These are phyloP conservation scores for Bufo bufo DNA, from an alignment of 2,113 vertebrate genomes.

Conservation along the genomic window DNA sequence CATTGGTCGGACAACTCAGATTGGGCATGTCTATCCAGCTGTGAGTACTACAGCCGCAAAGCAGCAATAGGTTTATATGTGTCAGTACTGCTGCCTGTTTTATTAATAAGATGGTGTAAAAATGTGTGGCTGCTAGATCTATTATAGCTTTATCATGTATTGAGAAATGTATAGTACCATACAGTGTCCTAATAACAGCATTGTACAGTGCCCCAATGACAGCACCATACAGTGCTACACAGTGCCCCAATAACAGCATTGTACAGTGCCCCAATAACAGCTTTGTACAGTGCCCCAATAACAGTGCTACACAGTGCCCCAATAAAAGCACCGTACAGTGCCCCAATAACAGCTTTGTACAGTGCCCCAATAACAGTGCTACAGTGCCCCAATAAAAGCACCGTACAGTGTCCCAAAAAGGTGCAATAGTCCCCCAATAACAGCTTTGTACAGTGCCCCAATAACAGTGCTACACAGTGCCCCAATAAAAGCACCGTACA, in stretches of 20 bases:
- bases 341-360: too few species aligned
- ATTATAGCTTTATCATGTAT: too few species aligned
- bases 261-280: not conserved
- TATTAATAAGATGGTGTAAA: too few species aligned
- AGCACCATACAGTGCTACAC: not conserved
- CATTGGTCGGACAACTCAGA: conserved; percentile 89
- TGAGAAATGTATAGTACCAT: too few species aligned
- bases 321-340: not conserved
- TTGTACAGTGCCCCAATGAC: not conserved
- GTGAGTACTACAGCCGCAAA: conserved; percentile 77
- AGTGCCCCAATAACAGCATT: not conserved
- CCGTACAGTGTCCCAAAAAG: not conserved
- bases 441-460: not conserved
- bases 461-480: not conserved
- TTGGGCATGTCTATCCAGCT: conserved; percentile 95
- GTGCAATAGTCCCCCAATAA: not conserved
- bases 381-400: not conserved
- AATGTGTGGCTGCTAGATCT: too few species aligned
- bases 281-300: too few species aligned
- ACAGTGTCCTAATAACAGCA: too few species aligned
- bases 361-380: too few species aligned
- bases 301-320: too few species aligned
- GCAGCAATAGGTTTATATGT: not conserved
- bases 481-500: not conserved
- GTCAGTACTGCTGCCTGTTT: not conserved